Conservation (phyloP, 2,888 invertebrate genomes). For the Agrochola circellaris region DNA sequence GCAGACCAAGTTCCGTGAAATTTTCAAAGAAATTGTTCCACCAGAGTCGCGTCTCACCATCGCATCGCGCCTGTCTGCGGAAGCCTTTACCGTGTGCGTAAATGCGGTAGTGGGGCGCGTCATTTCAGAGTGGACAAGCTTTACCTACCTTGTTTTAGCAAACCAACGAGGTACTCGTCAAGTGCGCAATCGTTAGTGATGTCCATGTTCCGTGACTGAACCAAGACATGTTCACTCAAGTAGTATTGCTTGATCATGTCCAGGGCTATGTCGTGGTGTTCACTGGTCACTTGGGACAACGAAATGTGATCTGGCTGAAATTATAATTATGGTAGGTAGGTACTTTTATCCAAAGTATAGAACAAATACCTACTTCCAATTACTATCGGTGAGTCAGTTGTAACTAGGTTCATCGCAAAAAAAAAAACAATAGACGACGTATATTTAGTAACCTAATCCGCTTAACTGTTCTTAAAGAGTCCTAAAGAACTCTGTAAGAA, state of each 20-base stretch:
- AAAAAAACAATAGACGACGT: too few relatives aligned
- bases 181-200: slow-evolving; percentile 80
- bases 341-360: neutral
- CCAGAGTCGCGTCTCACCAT: too few relatives aligned
- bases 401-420: neutral
- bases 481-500: too few relatives aligned
- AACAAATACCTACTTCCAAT: neutral
- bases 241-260: slow-evolving; percentile 79
- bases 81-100: too few relatives aligned
- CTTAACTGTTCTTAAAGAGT: too few relatives aligned
- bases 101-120: too few relatives aligned
- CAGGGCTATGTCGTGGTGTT: slow-evolving; percentile 74
- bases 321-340: neutral
- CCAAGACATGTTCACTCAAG: slow-evolving; percentile 81
- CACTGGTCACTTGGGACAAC: slow-evolving; percentile 70
- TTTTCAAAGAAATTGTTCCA: too few relatives aligned
- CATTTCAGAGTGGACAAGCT: too few relatives aligned
- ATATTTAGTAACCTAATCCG: too few relatives aligned
- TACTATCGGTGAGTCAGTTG: neutral
- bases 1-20: too few relatives aligned
- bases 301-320: slow-evolving; percentile 76
- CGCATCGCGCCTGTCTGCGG: too few relatives aligned
- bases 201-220: slow-evolving; percentile 80
- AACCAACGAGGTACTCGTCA: slow-evolving; percentile 80
- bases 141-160: slow-evolving; percentile 82